Conservation (phyloP, 2,113 vertebrate species). For the Macrotus californicus region DNA sequence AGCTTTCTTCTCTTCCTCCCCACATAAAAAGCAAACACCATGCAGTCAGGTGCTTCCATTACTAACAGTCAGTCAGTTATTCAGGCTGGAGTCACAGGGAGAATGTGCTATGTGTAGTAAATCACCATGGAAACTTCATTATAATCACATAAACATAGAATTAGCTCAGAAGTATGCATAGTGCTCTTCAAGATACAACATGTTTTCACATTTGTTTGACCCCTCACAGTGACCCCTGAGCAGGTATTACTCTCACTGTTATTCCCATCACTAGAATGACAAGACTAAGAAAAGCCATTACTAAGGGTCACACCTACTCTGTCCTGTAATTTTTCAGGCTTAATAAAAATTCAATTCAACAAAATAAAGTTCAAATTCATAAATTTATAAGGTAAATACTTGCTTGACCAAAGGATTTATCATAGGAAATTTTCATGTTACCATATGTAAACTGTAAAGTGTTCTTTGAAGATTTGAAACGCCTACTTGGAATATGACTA, state of each 20-base stretch:
- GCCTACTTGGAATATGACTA: neutral
- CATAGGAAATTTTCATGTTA: neutral
- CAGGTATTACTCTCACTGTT: neutral
- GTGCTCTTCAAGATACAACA: neutral
- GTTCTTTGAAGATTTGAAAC: slow-evolving; percentile 1
- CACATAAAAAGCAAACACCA: neutral
- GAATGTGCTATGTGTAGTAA: neutral
- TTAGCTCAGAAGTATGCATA: neutral
- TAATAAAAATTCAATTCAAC: slow-evolving; percentile 3
- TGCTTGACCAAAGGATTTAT: neutral
- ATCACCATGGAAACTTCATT: neutral
- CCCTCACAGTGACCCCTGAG: neutral
- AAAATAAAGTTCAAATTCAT: neutral
- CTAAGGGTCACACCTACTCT: neutral
- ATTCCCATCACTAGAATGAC: neutral
- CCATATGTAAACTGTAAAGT: neutral
- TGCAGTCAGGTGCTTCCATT: neutral
- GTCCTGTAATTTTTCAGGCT: neutral
- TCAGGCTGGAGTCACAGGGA: neutral
- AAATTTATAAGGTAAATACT: slow-evolving; percentile 21
- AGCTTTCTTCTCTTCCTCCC: neutral
- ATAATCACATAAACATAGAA: neutral
- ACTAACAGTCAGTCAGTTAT: neutral
- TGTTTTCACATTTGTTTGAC: neutral
- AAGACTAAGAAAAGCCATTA: neutral